A percentile compares a stretch with the other conserved stretches of the same genome.
Evolutionary conservation across 2,113 vertebrate species (phyloP).

Genomic region (Melanocharis versteri): DNA sequence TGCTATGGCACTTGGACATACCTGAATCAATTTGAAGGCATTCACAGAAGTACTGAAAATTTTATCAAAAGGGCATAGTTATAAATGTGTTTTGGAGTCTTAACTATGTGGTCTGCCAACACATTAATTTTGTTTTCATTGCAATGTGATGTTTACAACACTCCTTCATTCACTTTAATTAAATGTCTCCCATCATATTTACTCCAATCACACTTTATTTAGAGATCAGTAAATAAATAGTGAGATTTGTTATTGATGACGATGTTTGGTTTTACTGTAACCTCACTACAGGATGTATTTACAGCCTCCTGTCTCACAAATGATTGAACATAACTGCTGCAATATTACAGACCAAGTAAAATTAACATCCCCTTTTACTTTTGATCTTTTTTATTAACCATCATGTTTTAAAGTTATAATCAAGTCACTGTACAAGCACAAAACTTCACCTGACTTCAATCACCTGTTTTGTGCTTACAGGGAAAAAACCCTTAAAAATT

Average conservation of each 20-base stretch:
- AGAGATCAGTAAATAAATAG: slow-evolving; percentile 70
- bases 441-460: background rate
- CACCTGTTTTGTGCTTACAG: background rate
- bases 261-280: slow-evolving; percentile 11
- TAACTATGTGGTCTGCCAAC: background rate
- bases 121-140: slow-evolving; percentile 17
- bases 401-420: background rate
- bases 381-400: slow-evolving; percentile 8
- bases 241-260: slow-evolving; percentile 62
- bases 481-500: background rate
- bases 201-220: slow-evolving; percentile 72
- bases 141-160: slow-evolving; percentile 27
- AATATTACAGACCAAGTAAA: slow-evolving; percentile 42
- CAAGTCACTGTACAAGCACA: background rate
- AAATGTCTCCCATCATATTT: slow-evolving; percentile 66
- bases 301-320: slow-evolving; percentile 28
- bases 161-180: slow-evolving; percentile 68
- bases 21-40: slow-evolving; percentile 21
- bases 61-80: slow-evolving; percentile 1
- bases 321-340: slow-evolving; percentile 39
- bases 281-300: background rate
- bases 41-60: background rate
- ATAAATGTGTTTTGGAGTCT: background rate
- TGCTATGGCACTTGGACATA: background rate
- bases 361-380: slow-evolving; percentile 53